phyloP scores from a whole-genome alignment of 2,797 vertebrate genomes.

The Phataginus tetradactyla region DNA sequence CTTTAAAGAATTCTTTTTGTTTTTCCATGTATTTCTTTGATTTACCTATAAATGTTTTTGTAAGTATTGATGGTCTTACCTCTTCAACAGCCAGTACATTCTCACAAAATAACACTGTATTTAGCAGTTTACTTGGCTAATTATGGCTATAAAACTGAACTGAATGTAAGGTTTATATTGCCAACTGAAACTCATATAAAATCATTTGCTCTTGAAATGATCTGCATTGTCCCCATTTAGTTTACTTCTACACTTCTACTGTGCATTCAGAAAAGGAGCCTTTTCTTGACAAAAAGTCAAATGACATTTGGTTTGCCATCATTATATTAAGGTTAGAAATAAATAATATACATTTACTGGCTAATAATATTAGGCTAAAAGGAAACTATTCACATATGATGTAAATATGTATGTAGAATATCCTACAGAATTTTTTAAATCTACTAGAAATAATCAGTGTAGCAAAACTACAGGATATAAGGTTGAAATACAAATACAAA shows the following conservation, averaged over 20 bases:
- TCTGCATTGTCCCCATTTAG: not conserved
- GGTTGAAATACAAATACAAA: not conserved
- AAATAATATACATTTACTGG: not conserved
- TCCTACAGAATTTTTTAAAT: not conserved
- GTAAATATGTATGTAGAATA: not conserved
- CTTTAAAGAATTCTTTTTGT: constrained; percentile 23
- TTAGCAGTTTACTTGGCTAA: not conserved
- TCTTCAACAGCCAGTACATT: not conserved
- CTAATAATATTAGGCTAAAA: not conserved
- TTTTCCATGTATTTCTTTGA: not conserved
- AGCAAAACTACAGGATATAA: not conserved
- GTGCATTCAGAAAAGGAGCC: not conserved
- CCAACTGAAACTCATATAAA: not conserved
- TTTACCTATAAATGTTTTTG: not conserved
- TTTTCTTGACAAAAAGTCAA: not conserved
- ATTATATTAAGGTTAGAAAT: not conserved
- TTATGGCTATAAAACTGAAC: not conserved
- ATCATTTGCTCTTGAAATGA: not conserved
- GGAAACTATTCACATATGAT: not conserved
- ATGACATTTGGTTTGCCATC: not conserved
- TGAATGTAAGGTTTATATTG: not conserved
- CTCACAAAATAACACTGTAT: not conserved
- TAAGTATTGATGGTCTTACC: not conserved
- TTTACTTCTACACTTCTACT: not conserved
- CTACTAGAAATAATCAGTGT: not conserved